Base-by-base conservation (phyloP, 2,888 invertebrate species). In the Caenorhabditis becei region DNA sequence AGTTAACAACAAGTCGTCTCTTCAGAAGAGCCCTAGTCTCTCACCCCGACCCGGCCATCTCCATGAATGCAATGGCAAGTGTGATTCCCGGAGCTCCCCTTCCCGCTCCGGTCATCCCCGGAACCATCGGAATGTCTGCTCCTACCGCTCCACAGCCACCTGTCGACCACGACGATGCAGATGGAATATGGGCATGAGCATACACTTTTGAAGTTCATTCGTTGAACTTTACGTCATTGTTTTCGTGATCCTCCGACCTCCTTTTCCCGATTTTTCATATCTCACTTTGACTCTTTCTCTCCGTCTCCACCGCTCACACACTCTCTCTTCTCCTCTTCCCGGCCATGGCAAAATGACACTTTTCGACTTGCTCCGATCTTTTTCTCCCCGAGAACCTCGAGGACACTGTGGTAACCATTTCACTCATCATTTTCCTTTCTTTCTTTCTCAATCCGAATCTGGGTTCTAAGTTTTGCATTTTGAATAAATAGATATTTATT, bases 181-280 rank as follows among this genome's bases (percentile, higher is more conserved):
- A 85, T 32, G 83, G 83, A 56, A 83, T 85, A 44, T 85, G 85
- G 83, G 83, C 83, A 11, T 85, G 51, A 79, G 11, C n/a, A 24
- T 11, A 53, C 26, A 41, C 8, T 41, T 66, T 20, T n/a, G 8
- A n/a, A n/a, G n/a, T n/a, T 49, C 23, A 28, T 47, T 56, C 26
- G 18, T 14, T 47, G 5, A n/a, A 28, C 20, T 20, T 16, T 49
- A 23, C 44, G 20, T 26, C 59, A 23, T 24, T 61, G 41, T 41
- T 24, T 10, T 23, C 24, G 23, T 61, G 41, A 44, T 44, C n/a
- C 37, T 2, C 59, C 10, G 7, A 23, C 16, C 24, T 24, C 26
- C n/a, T 16, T 35, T 44, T 44, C 61, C 26, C 61, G 3, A 11
- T 61, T 20, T 1, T 56, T 35, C 61, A 41, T 61, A 41, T 61